Base-by-base conservation (phyloP, 2,888 invertebrate genomes). In the Caradrina kadenii region DNA sequence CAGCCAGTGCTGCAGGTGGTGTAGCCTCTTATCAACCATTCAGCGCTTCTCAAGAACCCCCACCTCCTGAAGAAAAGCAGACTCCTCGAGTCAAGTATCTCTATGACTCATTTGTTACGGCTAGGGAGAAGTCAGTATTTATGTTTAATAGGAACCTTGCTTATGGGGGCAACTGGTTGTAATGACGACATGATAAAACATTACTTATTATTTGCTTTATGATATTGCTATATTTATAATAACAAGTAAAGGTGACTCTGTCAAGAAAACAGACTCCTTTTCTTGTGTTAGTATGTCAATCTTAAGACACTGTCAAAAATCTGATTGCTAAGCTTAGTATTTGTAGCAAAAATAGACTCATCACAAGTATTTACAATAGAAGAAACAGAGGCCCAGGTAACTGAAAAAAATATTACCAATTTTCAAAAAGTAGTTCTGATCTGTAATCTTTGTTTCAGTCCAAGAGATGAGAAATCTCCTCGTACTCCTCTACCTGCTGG, bases 11-110 rank as follows among this genome's bases (percentile, higher is more conserved):
- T 13, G 88, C 91, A 54, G 97, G 98, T 80, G 97, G 97, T 11
- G 97, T 98, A 1, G 97, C 98, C 45, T 98, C 98, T 0, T 99
- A 99, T 92, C 99, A 99, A 89, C 99, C 99, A 4, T 99, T 99
- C 88, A 98, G 98, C 71, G 98, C 99, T 0, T 97, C 98, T 3
- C 97, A 90, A 97, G 98, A 91, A 97, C 98, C 89, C 94, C 97
- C 88, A 96, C 98, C 91, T 95, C 97, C 93, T 92, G 97, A 97
- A 83, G 97, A 97, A 73, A 97, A 97, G 87, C 97, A 97, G 69
- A 93, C 97, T 48, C 97, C 97, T 6, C 92, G 95, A 91, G 97
- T 96, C 84, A 97, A 96, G 90, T 96, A 95, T 74, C 88, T 96
- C 4, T 96, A 97, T 89, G 97, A 97, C 75, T 96, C 96, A 74